Percentiles rank a stretch among this genome's conserved stretches.
These are phyloP conservation scores for Sander lucioperca DNA, from an alignment of 2,113 vertebrate genomes.

Conservation along the genomic window DNA sequence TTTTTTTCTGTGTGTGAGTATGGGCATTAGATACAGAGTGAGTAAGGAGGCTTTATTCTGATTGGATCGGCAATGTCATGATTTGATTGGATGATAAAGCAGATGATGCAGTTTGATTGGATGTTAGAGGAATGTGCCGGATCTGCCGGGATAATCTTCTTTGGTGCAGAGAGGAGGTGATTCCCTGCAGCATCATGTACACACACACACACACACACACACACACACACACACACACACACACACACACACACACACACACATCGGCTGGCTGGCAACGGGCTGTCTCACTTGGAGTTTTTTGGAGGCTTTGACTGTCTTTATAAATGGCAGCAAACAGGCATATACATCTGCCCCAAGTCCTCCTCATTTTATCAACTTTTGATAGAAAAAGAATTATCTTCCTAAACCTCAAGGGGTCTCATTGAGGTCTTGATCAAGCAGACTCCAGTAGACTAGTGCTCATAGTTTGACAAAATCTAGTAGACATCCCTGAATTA, in stretches of 20 bases:
- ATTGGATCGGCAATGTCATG: constrained; percentile 47
- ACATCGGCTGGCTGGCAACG: constrained; percentile 1
- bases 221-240: not conserved
- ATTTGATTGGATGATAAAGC: constrained; percentile 63
- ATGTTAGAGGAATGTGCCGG: constrained; percentile 41
- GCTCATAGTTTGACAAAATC: not conserved
- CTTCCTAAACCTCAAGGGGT: not conserved
- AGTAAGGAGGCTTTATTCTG: constrained; percentile 47
- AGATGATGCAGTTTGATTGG: constrained; percentile 56
- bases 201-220: constrained; percentile 23
- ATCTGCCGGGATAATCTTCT: constrained; percentile 60
- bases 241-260: not conserved
- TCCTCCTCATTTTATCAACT: not conserved
- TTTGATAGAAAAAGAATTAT: not conserved
- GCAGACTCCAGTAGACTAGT: not conserved
- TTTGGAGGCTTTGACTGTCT: constrained; percentile 4
- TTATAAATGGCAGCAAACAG: constrained; percentile 5
- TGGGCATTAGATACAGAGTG: constrained; percentile 2
- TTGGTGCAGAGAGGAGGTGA: constrained; percentile 30
- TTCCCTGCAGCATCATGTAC: constrained; percentile 32
- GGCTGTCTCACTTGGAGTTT: not conserved
- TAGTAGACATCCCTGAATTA: too few species aligned
- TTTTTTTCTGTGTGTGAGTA: constrained; percentile 6
- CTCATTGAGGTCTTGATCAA: not conserved
- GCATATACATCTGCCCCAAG: not conserved